Evolutionary conservation across 2,797 vertebrate species (phyloP).

Genomic region (Arctocebus calabarensis): DNA sequence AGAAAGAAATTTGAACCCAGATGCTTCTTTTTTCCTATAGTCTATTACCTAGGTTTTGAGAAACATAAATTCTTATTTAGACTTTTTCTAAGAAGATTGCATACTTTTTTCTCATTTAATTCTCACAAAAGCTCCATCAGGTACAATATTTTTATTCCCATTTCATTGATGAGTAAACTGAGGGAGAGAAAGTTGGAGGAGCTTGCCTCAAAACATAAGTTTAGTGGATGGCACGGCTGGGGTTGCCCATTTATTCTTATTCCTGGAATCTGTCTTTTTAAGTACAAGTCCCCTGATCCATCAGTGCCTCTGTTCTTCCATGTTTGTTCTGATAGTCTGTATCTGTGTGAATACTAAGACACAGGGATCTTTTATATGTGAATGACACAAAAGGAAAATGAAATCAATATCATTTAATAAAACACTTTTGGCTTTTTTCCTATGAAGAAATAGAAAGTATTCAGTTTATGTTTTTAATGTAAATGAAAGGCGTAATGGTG

Average conservation of each 20-base stretch:
- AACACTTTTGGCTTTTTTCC: neutral
- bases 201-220: neutral
- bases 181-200: neutral
- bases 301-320: neutral
- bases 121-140: neutral
- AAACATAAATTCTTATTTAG: neutral
- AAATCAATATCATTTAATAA: neutral
- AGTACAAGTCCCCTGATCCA: neutral
- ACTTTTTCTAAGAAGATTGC: neutral
- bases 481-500: neutral
- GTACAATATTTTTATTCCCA: neutral
- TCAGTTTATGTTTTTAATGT: neutral
- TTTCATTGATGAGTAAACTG: neutral
- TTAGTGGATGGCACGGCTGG: neutral
- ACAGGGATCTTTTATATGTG: neutral
- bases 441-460: neutral
- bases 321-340: neutral
- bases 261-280: neutral
- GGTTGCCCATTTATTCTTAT: neutral
- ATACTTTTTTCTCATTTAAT: neutral
- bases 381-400: neutral
- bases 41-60: neutral
- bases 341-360: neutral
- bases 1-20: neutral
- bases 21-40: neutral